Evolutionary conservation across 2,888 invertebrate genomes (phyloP).

Genomic region (Slavum lentiscoides): DNA sequence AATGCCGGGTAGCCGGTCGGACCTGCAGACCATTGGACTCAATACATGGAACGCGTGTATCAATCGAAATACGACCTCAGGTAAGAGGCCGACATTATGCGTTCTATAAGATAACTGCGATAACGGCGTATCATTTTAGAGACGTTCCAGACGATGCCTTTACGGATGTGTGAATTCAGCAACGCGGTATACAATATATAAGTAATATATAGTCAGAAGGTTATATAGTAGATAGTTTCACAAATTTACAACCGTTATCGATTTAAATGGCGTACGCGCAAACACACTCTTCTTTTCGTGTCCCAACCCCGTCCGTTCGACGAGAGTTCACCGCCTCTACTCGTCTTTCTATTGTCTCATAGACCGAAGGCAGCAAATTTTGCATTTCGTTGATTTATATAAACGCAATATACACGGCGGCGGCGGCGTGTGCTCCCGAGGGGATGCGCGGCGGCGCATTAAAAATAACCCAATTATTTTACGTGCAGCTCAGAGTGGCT

Average conservation of each 20-base stretch:
- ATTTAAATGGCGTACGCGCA: conserved; percentile 43
- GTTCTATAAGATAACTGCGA: too few species aligned
- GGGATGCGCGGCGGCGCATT: conserved; percentile 35
- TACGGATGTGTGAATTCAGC: conserved; percentile 25
- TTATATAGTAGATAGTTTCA: conserved; percentile 37
- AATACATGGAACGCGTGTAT: too few species aligned
- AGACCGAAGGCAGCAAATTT: conserved; percentile 24
- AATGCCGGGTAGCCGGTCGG: too few species aligned
- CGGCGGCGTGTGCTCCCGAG: neutral
- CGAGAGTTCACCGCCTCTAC: conserved; percentile 41
- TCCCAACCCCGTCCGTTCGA: conserved; percentile 18
- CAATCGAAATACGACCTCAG: too few species aligned
- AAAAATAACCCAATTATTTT: conserved; percentile 44
- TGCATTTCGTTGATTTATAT: conserved; percentile 38
- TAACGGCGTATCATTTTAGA: too few species aligned
- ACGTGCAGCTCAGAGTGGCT: neutral
- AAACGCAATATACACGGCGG: too few species aligned
- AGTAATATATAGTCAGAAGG: neutral
- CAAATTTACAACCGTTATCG: conserved; percentile 49
- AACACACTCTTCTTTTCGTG: too few species aligned
- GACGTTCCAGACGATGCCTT: neutral
- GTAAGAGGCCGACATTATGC: too few species aligned
- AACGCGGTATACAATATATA: neutral
- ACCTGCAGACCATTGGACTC: too few species aligned
- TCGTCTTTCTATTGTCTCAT: conserved; percentile 40